Evolutionary conservation across 2,113 vertebrate species (phyloP).

Genomic region (Gracilinanus agilis): DNA sequence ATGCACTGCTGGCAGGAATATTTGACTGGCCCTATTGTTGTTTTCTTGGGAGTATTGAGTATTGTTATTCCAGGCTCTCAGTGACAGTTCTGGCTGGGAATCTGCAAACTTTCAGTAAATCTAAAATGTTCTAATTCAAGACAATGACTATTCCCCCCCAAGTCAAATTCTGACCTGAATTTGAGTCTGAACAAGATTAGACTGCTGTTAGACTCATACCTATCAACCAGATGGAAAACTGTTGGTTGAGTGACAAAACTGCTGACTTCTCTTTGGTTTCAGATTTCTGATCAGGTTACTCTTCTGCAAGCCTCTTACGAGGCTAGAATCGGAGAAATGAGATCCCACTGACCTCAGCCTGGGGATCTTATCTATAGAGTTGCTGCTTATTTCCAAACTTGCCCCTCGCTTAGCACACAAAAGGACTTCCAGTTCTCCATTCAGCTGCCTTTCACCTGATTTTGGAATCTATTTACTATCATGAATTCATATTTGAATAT

Average conservation of each 20-base stretch:
- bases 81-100: background rate
- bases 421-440: background rate
- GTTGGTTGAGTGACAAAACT: background rate
- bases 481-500: background rate
- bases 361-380: background rate
- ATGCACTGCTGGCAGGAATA: background rate
- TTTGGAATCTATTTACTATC: background rate
- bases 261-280: too few relatives aligned
- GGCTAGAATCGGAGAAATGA: background rate
- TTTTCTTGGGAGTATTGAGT: background rate
- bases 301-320: background rate
- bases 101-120: background rate
- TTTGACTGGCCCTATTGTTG: background rate
- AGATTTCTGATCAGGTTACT: background rate
- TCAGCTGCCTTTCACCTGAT: background rate
- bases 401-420: background rate
- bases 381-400: background rate
- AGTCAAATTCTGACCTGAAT: background rate
- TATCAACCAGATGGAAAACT: background rate
- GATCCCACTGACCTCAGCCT: background rate
- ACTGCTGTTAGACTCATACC: background rate
- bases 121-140: background rate
- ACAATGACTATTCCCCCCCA: background rate
- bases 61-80: background rate
- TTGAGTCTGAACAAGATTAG: background rate